Evolutionary conservation across 2,113 vertebrate genomes (phyloP), one percentile per base, ranked within the genome.

Genomic region (Ochotona princeps): DNA sequence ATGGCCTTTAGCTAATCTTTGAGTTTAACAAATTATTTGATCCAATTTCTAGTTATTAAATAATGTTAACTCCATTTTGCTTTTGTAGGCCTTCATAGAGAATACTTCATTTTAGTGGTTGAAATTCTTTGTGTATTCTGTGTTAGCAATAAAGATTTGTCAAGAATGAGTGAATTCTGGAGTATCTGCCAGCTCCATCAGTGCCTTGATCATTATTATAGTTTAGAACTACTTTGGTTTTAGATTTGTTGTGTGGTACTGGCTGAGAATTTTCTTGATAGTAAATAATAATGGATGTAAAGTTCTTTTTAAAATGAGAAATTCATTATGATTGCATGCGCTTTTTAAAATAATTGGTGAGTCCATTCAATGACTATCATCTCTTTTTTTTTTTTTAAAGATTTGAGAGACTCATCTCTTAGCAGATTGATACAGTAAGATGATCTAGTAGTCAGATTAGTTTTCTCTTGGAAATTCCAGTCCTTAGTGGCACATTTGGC

Each of bases 1-100:
- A 44, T 44, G 65, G 25, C 44, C 80, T 92, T 90, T 81, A 35
- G 7, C n/a, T 94, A 35, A 47, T 90, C 44, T 87, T 93, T 80
- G 38, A 92, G 92, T 49, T 74, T 88, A 83, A 75, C 28, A 66
- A 5, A 35, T 74, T 60, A 35, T 83, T 87, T 38, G 14, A 21
- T 51, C 30, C 91, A 26, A 66, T 35, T 72, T 91, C 5, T 7
- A 32, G 73, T 82, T 51, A 67, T 86, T 70, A 80, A 63, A 74
- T 87, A 57, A 2, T 70, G 21, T 47, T 83, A 60, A 57, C 30
- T 88, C 20, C 54, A 88, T 83, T 79, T 93, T 78, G 82, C 51
- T 92, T 89, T 38, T 80, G 76, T 14, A 70, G 69, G 20, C n/a
- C 15, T 83, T 1, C 15, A 83, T 75, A 93, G 51, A 65, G 70